These are phyloP conservation scores for Steinernema feltiae DNA, from an alignment of 1,140 invertebrate genomes.

Conservation along the genomic window DNA sequence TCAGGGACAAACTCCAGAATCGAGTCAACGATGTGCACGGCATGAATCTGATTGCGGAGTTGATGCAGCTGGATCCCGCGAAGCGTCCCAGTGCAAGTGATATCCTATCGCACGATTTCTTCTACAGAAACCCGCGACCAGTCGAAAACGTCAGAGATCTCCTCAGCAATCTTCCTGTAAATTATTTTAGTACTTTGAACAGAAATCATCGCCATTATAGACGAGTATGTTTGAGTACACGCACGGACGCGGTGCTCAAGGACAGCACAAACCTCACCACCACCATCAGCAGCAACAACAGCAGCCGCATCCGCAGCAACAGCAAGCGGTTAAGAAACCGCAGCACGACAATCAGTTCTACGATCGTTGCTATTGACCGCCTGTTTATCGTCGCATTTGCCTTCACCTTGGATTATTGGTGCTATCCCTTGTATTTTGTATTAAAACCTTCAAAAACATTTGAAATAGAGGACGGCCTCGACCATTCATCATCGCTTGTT, in stretches of 20 bases:
- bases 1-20: slow-evolving; percentile 52
- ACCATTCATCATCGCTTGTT: too few relatives aligned
- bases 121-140: slow-evolving; percentile 93
- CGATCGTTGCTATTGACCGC: too few relatives aligned
- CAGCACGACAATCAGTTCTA: too few relatives aligned
- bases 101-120: slow-evolving; percentile 93
- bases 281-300: slow-evolving; percentile 20
- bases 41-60: slow-evolving; percentile 77
- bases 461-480: too few relatives aligned
- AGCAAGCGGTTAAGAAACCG: too few relatives aligned
- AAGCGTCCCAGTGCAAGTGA: slow-evolving; percentile 84
- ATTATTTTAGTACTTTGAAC: too few relatives aligned
- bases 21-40: background rate
- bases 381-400: too few relatives aligned
- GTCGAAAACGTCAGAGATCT: slow-evolving; percentile 46
- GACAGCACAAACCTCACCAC: slow-evolving; percentile 40
- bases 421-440: too few relatives aligned
- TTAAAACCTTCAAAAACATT: too few relatives aligned
- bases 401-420: too few relatives aligned
- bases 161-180: slow-evolving; percentile 40
- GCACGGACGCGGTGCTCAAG: slow-evolving; percentile 46
- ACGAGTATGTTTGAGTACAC: slow-evolving; percentile 50
- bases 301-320: background rate
- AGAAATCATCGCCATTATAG: too few relatives aligned
- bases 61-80: slow-evolving; percentile 81